Base-by-base conservation (phyloP, 2,797 vertebrate genomes). In the Poecilia picta region DNA sequence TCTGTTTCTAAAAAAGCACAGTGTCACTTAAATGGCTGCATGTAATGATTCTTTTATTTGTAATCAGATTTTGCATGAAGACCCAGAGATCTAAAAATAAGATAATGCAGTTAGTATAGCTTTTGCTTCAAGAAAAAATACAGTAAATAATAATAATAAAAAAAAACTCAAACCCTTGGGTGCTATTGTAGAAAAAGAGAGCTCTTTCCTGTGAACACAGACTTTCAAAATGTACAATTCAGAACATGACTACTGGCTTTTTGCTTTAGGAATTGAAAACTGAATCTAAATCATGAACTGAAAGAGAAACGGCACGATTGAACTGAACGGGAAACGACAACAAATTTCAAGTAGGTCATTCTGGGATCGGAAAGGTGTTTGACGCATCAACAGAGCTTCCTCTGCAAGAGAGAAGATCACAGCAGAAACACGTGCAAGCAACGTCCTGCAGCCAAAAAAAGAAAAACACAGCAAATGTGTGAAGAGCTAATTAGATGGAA, bases 391-490 rank as follows among this genome's bases (percentile, higher is more conserved):
- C 25, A n/a, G 13, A n/a, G 46, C 41, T 46, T 72, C 68, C 68
- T 28, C 43, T 72, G 13, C n/a, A 28, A 28, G 41, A 46, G 43
- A 72, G 41, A n/a, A 45, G 7, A n/a, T 31, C n/a, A 18, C 41
- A 12, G 7, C 25, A 28, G 68, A 72, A 46, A 31, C 68, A 45
- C 3, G 11, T 10, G 1, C 68, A 28, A 3, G 4, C 25, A n/a
- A 71, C 45, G 23, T 43, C 68, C 68, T 71, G 25, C 68, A 71
- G 41, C 41, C 46, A 23, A 66, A 66, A 36, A 66, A 64, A 68
- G n/a, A 16, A 28, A 71, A 1, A 12, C 15, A 5, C 25, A 45
- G n/a, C n/a, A n/a, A 45, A 16, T 28, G 68, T 28, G 64, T 25
- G 59, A 71, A 45, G 25, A 71, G 25, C 68, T 23, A 71, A 15